Evolutionary conservation across 2,113 vertebrate genomes (phyloP), one percentile per base, ranked within the genome.

Genomic region (Vidua chalybeata): DNA sequence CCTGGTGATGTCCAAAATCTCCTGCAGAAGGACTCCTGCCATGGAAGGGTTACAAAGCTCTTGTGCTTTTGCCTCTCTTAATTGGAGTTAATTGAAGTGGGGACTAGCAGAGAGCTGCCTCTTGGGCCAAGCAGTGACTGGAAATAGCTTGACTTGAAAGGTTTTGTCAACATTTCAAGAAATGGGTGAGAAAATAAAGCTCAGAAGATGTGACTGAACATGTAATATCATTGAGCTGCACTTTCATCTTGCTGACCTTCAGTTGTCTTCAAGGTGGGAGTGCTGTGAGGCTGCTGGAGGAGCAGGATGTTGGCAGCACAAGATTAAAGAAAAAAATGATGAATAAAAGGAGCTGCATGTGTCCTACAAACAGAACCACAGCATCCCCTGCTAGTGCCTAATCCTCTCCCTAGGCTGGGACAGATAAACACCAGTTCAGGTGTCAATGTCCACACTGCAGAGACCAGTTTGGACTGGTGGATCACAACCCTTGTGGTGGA

Each of bases 381-480:
- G 18, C 19, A 39, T 6, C 35, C 35, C 35, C 35, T 35, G 35
- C 35, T 35, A 35, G 35, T 35, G 35, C 35, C 35, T 35, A 35
- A 35, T 35, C 8, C 7, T 58, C 26, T 67, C 43, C 17, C 3
- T n/a, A 49, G 12, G 2, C 28, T 16, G 7, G 19, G 30, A 31
- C 16, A 46, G 24, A 4, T 4, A 21, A 23, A 37, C 22, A 20
- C 4, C 6, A 19, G 51, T 31, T 78, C 55, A 31, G 73, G 17
- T 20, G 30, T 20, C 33, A 20, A 20, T 3, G 6, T 10, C 17
- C 9, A 5, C 0, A 0, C 13, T 56, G 49, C 51, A 84, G 41
- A 11, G 15, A 35, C 10, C 16, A 15, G 18, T 48, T 73, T 73
- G 90, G 26, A n/a, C 28, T 48, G 66, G 43, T 63, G 33, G 21